Evolutionary conservation across 1,140 invertebrate genomes (phyloP).

Genomic region (Ceratina australensis): DNA sequence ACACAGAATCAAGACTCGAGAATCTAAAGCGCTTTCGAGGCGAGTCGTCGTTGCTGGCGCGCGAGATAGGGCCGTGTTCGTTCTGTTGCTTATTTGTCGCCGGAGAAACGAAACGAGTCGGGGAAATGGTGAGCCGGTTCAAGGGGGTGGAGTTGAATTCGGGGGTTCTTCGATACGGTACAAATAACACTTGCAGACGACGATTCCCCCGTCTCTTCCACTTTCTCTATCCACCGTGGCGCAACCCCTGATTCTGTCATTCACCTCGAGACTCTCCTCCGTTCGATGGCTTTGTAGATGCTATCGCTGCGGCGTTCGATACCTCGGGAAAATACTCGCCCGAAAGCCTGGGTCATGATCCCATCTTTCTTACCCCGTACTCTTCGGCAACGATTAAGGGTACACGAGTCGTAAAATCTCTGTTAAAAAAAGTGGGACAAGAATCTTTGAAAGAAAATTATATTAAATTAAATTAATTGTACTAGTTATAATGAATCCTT

Average conservation of each 20-base stretch:
- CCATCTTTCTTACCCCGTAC: neutral
- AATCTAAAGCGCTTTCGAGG: slow-evolving; percentile 56
- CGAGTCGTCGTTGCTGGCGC: slow-evolving; percentile 46
- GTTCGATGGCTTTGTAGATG: slow-evolving; percentile 56
- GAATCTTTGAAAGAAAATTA: too few species aligned
- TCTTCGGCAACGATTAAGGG: neutral
- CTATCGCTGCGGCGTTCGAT: slow-evolving; percentile 49
- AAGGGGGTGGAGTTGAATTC: slow-evolving; percentile 31
- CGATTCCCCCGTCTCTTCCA: neutral
- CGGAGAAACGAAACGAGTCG: slow-evolving; percentile 62
- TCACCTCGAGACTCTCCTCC: slow-evolving; percentile 31
- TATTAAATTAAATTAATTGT: too few species aligned
- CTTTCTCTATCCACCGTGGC: neutral
- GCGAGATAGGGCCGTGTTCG: slow-evolving; percentile 61
- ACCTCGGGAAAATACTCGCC: neutral
- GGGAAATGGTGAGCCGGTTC: slow-evolving; percentile 55
- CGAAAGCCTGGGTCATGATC: slow-evolving; percentile 10
- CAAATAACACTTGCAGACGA: slow-evolving; percentile 60
- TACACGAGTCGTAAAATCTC: too few species aligned
- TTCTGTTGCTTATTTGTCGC: slow-evolving; percentile 65
- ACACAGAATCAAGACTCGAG: slow-evolving; percentile 59
- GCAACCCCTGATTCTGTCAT: slow-evolving; percentile 38
- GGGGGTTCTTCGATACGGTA: slow-evolving; percentile 58
- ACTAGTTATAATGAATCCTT: too few species aligned
- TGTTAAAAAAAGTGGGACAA: too few species aligned